A percentile compares a stretch with the other conserved stretches of the same genome.
phyloP scores from a whole-genome alignment of 2,888 invertebrate genomes.

The Eupeodes luniger region DNA sequence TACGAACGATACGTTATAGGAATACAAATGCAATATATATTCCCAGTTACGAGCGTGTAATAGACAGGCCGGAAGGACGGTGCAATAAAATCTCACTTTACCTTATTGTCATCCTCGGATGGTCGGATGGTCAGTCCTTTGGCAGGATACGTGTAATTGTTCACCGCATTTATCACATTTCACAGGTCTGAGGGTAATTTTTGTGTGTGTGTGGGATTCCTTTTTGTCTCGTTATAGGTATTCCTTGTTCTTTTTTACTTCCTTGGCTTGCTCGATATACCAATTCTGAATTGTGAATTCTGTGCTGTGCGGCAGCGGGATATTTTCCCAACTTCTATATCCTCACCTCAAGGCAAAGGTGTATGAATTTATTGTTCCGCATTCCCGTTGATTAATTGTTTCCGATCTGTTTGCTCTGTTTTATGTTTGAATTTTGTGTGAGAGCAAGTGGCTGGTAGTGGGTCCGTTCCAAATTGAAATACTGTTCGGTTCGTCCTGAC shows the following conservation, averaged over 20 bases:
- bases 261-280: not conserved
- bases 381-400: constrained; percentile 73
- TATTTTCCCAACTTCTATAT: not conserved
- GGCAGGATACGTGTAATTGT: constrained; percentile 71
- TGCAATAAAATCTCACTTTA: constrained; percentile 75
- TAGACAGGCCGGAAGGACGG: constrained; percentile 62
- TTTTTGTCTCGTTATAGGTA: constrained; percentile 11
- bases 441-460: constrained; percentile 1
- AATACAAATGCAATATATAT: not conserved
- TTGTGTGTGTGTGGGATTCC: constrained; percentile 12
- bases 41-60: constrained; percentile 44
- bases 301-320: not conserved
- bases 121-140: not conserved
- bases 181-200: constrained; percentile 57
- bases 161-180: constrained; percentile 74
- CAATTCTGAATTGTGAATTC: not conserved
- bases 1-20: too few relatives aligned
- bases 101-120: constrained; percentile 56
- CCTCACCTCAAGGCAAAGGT: constrained; percentile 51
- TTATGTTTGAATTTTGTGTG: not conserved
- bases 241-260: constrained; percentile 43
- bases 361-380: constrained; percentile 73
- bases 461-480: constrained; percentile 65
- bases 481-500: constrained; percentile 67
- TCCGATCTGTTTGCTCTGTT: constrained; percentile 58